Evolutionary conservation across 2,888 invertebrate genomes (phyloP).

Genomic region (Pocota personata): DNA sequence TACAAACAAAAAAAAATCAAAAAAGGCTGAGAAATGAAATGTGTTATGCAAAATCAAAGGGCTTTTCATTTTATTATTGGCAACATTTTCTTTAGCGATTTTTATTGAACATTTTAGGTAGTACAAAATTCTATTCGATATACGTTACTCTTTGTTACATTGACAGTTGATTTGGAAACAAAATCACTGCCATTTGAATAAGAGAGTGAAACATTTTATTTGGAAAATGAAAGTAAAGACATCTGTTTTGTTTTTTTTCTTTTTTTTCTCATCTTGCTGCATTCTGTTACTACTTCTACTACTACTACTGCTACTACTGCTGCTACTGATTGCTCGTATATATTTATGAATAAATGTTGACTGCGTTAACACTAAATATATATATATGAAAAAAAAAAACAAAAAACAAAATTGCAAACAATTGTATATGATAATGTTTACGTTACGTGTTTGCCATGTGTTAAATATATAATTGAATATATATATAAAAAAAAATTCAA

Average conservation of each 20-base stretch:
- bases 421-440: conserved; percentile 50
- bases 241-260: conserved; percentile 47
- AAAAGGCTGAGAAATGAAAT: conserved; percentile 51
- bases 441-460: conserved; percentile 67
- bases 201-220: conserved; percentile 38
- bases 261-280: conserved; percentile 72
- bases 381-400: conserved; percentile 18
- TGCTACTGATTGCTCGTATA: conserved; percentile 73
- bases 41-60: conserved; percentile 65
- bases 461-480: conserved; percentile 41
- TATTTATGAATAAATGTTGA: conserved; percentile 66
- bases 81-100: conserved; percentile 32
- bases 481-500: conserved; percentile 10
- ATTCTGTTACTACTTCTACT: conserved; percentile 70
- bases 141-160: background rate
- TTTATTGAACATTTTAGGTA: conserved; percentile 47
- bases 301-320: conserved; percentile 67
- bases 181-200: conserved; percentile 29
- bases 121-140: conserved; percentile 8
- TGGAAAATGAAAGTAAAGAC: conserved; percentile 55
- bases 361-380: conserved; percentile 66
- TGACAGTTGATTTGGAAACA: conserved; percentile 37
- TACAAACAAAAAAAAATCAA: conserved; percentile 50
- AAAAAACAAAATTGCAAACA: conserved; percentile 37
- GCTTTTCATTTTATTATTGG: conserved; percentile 42